A percentile compares a stretch with the other conserved stretches of the same genome.
Conservation (phyloP, 1,140 invertebrate genomes). For the Diabrotica undecimpunctata region DNA sequence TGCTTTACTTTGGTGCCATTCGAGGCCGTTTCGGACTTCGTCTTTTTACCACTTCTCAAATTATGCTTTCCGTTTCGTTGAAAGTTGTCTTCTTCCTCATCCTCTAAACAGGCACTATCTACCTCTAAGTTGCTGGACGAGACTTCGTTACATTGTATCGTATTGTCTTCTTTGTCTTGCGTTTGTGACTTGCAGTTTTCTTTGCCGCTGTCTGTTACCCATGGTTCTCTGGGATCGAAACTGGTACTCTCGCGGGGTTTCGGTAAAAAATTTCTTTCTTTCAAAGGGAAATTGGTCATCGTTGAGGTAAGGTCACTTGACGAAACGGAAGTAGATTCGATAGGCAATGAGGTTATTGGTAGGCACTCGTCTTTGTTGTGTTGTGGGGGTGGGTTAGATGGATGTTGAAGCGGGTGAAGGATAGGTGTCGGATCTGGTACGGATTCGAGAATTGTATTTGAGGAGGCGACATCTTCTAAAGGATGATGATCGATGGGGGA, state of each 20-base stretch:
- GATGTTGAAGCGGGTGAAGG: not conserved
- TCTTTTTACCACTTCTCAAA: conserved; percentile 21
- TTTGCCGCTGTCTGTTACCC: conserved; percentile 24
- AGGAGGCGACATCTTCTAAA: not conserved
- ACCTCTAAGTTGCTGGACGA: conserved; percentile 50
- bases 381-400: not conserved
- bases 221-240: conserved; percentile 35
- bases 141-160: conserved; percentile 60
- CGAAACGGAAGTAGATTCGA: conserved; percentile 24
- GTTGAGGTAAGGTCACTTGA: conserved; percentile 26
- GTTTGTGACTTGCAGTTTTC: conserved; percentile 22
- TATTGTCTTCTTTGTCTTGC: conserved; percentile 37
- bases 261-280: conserved; percentile 34
- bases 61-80: conserved; percentile 7
- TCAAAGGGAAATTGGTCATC: conserved; percentile 30
- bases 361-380: conserved; percentile 5
- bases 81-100: conserved; percentile 14
- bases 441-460: conserved; percentile 12
- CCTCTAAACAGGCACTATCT: conserved; percentile 20
- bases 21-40: no score
- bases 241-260: conserved; percentile 37
- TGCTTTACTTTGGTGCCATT: no score
- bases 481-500: not conserved
- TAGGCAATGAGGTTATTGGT: conserved; percentile 10
- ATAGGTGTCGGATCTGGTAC: conserved; percentile 6